These are phyloP conservation scores for Rhodinocichla rosea DNA, from an alignment of 2,113 vertebrate genomes.

Conservation along the genomic window DNA sequence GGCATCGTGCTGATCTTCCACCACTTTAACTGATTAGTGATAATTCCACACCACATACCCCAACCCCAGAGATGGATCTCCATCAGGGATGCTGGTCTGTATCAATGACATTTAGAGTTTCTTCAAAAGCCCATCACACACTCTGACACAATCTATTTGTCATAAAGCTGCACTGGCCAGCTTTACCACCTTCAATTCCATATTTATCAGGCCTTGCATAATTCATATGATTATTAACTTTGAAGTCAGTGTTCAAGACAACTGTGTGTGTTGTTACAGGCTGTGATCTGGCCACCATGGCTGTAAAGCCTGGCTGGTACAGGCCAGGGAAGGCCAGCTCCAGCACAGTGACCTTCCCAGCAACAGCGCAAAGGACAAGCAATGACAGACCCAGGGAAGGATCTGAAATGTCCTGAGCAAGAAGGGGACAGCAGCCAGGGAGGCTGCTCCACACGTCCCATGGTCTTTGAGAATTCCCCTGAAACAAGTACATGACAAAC, in stretches of 20 bases:
- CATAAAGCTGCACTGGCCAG: neutral
- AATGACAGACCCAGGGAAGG: too few relatives aligned
- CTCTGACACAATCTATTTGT: neutral
- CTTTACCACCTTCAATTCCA: neutral
- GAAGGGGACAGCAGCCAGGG: neutral
- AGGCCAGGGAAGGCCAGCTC: neutral
- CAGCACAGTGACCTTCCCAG: neutral
- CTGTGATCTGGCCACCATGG: neutral
- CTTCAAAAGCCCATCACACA: neutral
- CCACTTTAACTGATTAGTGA: neutral
- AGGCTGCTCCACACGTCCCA: rapidly evolving
- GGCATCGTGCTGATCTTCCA: neutral
- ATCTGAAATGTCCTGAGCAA: neutral
- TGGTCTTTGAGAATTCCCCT: neutral
- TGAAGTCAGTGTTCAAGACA: neutral
- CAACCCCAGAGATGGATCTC: neutral
- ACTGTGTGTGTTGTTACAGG: rapidly evolving
- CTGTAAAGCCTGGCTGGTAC: neutral
- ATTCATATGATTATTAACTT: neutral
- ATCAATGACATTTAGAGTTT: neutral
- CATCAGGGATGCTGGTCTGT: neutral
- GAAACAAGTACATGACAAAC: neutral
- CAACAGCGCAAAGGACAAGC: neutral
- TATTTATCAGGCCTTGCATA: neutral
- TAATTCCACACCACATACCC: neutral